Conservation (phyloP, 2,888 invertebrate genomes). For the Epinotia ramella region DNA sequence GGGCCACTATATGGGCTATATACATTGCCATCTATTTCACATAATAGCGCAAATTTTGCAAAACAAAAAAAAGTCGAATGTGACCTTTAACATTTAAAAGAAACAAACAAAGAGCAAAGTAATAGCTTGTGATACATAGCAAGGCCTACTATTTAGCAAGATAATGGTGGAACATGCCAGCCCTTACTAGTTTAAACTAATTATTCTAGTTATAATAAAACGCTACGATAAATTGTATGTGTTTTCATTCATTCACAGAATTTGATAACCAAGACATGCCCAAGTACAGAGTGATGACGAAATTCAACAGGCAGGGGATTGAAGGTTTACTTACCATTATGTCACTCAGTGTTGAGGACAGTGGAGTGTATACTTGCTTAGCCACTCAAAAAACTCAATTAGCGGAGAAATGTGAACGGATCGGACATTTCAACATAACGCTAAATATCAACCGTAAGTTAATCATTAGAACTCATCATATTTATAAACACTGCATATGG, state of each 20-base stretch:
- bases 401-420: constrained; percentile 57
- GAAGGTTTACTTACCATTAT: constrained; percentile 71
- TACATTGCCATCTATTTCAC: not conserved
- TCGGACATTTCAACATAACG: constrained; percentile 61
- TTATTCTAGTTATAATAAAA: not conserved
- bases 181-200: not conserved
- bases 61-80: not conserved
- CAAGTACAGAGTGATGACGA: constrained; percentile 70
- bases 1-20: not conserved
- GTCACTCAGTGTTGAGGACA: constrained; percentile 64
- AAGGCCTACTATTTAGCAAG: no score
- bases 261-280: constrained; percentile 46
- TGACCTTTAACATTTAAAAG: not conserved
- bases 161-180: not conserved
- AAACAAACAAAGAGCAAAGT: no score
- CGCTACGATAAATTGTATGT: not conserved
- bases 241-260: constrained; percentile 1
- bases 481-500: not conserved
- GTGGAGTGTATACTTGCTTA: constrained; percentile 65
- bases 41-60: not conserved
- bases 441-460: constrained; percentile 73
- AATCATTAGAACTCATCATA: not conserved
- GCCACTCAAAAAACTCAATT: constrained; percentile 62
- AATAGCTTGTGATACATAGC: no score
- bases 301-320: constrained; percentile 69